Conservation (phyloP, 1,140 invertebrate species). For the Trichonephila inaurata region DNA sequence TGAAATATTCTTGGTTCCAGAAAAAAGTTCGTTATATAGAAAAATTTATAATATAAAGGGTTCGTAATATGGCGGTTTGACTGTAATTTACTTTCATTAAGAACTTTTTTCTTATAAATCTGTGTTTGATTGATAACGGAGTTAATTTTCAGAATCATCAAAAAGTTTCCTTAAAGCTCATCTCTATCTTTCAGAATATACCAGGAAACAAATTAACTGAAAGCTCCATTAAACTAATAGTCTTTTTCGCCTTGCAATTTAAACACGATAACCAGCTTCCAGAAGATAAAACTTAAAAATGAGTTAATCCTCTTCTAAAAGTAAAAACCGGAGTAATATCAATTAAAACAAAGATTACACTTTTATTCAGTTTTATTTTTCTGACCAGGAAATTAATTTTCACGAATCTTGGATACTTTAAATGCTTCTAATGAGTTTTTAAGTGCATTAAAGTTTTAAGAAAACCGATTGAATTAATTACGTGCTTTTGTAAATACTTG, state of each 20-base stretch:
- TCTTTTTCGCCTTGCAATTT: neutral
- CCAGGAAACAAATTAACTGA: slow-evolving; percentile 73
- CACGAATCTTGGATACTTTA: neutral
- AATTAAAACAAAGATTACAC: slow-evolving; percentile 4
- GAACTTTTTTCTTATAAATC: neutral
- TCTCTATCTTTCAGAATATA: neutral
- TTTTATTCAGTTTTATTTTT: neutral
- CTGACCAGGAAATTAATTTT: slow-evolving; percentile 8
- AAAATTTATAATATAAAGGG: too few species aligned
- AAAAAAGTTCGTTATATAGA: too few species aligned
- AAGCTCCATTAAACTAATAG: slow-evolving; percentile 74
- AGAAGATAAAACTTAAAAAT: slow-evolving; percentile 3
- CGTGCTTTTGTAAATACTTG: neutral
- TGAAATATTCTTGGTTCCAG: too few species aligned
- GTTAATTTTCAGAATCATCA: neutral
- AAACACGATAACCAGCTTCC: slow-evolving; percentile 3
- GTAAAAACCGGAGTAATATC: neutral
- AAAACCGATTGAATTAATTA: neutral
- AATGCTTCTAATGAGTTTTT: slow-evolving; percentile 18
- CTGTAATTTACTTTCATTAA: too few species aligned
- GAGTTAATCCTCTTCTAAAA: neutral
- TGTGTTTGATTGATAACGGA: neutral
- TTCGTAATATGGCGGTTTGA: too few species aligned
- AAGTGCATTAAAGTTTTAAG: neutral
- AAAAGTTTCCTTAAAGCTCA: neutral